These are phyloP conservation scores for Dasypus novemcinctus DNA, from an alignment of 2,113 vertebrate genomes.

Conservation along the genomic window DNA sequence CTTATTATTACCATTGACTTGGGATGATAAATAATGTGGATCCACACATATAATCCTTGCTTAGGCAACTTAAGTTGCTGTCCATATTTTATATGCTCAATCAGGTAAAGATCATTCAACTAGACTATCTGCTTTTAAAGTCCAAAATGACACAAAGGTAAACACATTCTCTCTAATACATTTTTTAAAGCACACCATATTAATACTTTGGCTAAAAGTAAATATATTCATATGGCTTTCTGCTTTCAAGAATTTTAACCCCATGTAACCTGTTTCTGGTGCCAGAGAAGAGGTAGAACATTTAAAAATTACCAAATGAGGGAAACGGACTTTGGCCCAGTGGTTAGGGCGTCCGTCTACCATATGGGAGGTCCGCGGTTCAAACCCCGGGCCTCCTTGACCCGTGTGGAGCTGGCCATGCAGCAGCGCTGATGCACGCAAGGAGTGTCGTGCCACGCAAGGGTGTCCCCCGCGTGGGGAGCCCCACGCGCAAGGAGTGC, in stretches of 20 bases:
- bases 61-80: not conserved
- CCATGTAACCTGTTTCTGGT: not conserved
- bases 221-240: not conserved
- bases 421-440: too few species aligned
- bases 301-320: slow-evolving; percentile 30
- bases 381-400: too few species aligned
- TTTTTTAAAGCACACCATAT: not conserved
- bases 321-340: too few species aligned
- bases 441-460: too few species aligned
- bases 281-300: not conserved
- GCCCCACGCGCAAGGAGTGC: too few species aligned
- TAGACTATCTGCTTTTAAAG: not conserved
- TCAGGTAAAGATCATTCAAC: not conserved
- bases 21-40: not conserved
- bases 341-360: too few species aligned
- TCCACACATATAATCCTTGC: not conserved
- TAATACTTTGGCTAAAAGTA: not conserved
- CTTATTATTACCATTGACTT: not conserved
- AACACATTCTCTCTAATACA: not conserved
- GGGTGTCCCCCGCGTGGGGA: too few species aligned
- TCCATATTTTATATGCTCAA: not conserved
- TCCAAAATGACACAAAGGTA: not conserved
- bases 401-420: too few species aligned
- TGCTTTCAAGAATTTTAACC: not conserved
- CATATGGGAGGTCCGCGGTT: too few species aligned